phyloP scores from a whole-genome alignment of 2,888 invertebrate species.

The Saturnia japonica region DNA sequence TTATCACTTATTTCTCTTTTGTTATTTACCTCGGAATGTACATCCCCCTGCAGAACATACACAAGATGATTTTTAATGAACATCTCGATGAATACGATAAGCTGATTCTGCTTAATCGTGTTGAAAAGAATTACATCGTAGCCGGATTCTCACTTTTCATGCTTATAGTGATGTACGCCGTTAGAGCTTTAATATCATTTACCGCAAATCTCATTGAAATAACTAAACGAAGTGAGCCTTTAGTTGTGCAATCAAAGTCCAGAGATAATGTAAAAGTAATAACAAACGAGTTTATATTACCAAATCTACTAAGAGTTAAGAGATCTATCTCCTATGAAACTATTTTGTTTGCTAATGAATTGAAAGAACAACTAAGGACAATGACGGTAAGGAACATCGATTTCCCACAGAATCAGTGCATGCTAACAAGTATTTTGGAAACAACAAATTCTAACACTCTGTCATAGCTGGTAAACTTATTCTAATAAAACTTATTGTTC shows the following conservation, averaged over 20 bases:
- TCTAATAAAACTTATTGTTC: constrained; percentile 41
- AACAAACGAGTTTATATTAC: constrained; percentile 44
- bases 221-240: constrained; percentile 34
- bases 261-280: constrained; percentile 28
- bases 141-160: constrained; percentile 70
- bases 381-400: constrained; percentile 41
- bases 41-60: constrained; percentile 53
- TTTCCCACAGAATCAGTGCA: constrained; percentile 37
- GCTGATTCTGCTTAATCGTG: constrained; percentile 45
- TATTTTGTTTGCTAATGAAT: constrained; percentile 57
- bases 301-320: constrained; percentile 56
- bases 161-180: constrained; percentile 58
- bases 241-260: constrained; percentile 25
- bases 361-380: constrained; percentile 55
- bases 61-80: constrained; percentile 45
- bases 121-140: constrained; percentile 64
- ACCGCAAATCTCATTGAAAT: constrained; percentile 50
- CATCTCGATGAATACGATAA: constrained; percentile 50
- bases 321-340: constrained; percentile 67
- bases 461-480: constrained; percentile 29
- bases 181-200: constrained; percentile 53
- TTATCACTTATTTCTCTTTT: constrained; percentile 48
- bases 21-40: constrained; percentile 66
- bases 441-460: constrained; percentile 27
- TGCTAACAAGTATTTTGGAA: constrained; percentile 47